Evolutionary conservation across 2,888 invertebrate species (phyloP).

Genomic region (Euplagia quadripunctaria): DNA sequence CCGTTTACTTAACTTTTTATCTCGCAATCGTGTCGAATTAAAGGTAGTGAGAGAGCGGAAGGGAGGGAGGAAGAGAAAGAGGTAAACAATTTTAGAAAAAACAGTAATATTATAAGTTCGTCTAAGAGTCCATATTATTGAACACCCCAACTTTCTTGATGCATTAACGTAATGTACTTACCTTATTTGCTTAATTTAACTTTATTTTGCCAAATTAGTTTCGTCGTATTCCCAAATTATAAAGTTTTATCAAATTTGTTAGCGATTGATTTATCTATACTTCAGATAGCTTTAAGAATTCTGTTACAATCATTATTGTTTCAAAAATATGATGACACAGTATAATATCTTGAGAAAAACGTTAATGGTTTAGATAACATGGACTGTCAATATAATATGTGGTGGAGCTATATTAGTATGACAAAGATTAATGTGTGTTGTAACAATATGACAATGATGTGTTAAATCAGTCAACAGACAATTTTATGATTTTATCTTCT

Average conservation of each 20-base stretch:
- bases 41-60: not conserved
- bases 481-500: conserved; percentile 2
- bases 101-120: too few relatives aligned
- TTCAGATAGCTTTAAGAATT: not conserved
- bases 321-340: not conserved
- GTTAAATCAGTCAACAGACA: conserved; percentile 14
- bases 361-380: not conserved
- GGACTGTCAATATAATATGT: too few relatives aligned
- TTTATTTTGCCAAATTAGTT: too few relatives aligned
- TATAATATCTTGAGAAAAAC: not conserved
- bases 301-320: not conserved
- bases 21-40: not conserved
- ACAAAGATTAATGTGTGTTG: conserved; percentile 8
- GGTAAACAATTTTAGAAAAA: not conserved
- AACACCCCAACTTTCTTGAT: too few relatives aligned
- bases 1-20: not conserved
- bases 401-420: not conserved
- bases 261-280: not conserved
- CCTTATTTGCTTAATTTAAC: too few relatives aligned
- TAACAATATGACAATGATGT: conserved; percentile 1
- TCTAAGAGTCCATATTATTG: too few relatives aligned
- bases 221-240: too few relatives aligned
- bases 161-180: too few relatives aligned
- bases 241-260: not conserved
- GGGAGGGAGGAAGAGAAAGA: not conserved